A percentile compares a stretch with the other conserved stretches of the same genome.
Conservation (phyloP, 2,797 vertebrate genomes). For the Crypturellus tataupa region DNA sequence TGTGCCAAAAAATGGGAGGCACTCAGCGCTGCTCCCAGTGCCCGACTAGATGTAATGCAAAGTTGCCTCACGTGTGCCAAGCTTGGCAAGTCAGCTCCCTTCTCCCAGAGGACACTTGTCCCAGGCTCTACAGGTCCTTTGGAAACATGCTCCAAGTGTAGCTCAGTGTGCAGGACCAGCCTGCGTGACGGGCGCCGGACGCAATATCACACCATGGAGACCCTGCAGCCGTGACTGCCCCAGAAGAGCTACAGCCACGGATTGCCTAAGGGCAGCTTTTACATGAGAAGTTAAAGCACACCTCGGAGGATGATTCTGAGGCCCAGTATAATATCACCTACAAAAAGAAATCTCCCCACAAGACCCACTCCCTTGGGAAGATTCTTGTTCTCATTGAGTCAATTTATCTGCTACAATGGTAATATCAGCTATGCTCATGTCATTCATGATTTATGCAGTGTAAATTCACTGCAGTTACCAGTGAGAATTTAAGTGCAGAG, state of each 20-base stretch:
- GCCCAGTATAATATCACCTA: neutral
- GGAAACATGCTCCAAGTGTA: neutral
- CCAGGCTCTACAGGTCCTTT: fast-evolving
- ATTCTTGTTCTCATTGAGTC: neutral
- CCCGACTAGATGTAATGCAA: neutral
- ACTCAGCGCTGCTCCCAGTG: fast-evolving
- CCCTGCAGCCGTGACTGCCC: fast-evolving
- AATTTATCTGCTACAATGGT: neutral
- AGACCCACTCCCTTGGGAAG: neutral
- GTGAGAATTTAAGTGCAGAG: neutral
- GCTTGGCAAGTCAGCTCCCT: neutral
- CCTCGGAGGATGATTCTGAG: neutral
- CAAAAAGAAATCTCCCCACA: neutral
- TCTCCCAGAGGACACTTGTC: fast-evolving
- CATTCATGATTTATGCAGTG: neutral
- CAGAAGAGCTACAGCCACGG: neutral
- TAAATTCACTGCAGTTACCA: neutral
- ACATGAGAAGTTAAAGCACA: neutral
- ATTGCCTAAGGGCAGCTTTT: neutral
- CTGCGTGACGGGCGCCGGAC: neutral
- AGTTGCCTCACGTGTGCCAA: fast-evolving
- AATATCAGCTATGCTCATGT: neutral
- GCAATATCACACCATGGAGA: neutral
- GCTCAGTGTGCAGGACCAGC: too few relatives aligned
- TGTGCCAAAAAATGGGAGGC: neutral